phyloP scores from a whole-genome alignment of 2,113 vertebrate genomes.

The Epinephelus fuscoguttatus region DNA sequence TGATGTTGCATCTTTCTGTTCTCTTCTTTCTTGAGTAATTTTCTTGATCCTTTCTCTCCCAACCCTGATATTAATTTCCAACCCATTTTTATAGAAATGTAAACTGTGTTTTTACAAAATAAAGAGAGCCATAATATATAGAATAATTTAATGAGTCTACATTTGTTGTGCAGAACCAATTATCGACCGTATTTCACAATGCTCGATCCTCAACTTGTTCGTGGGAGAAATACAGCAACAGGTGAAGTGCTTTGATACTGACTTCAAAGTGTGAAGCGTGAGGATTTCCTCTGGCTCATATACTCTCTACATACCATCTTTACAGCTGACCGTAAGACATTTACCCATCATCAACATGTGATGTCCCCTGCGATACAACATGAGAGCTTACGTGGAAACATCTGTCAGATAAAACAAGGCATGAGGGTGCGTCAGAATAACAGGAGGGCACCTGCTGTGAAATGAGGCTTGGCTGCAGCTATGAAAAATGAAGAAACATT shows the following conservation, averaged over 20 bases:
- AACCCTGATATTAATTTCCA: background rate
- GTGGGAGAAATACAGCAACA: slow-evolving; percentile 24
- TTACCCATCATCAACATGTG: slow-evolving; percentile 23
- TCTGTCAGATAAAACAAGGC: slow-evolving; percentile 18
- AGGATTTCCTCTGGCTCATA: slow-evolving; percentile 14
- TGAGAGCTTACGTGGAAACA: slow-evolving; percentile 24
- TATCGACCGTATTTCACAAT: background rate
- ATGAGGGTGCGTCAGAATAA: background rate
- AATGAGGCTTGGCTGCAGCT: slow-evolving; percentile 4
- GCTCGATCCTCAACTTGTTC: background rate
- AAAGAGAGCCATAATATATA: no score
- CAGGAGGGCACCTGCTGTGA: slow-evolving; percentile 3
- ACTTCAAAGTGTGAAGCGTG: slow-evolving; percentile 39
- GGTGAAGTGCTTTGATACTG: slow-evolving; percentile 45
- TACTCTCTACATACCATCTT: background rate
- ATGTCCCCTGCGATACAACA: slow-evolving; percentile 23
- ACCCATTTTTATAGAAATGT: background rate
- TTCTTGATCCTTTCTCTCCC: background rate
- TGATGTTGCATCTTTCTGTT: no score
- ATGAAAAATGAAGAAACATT: slow-evolving; percentile 30
- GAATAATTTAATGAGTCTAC: no score
- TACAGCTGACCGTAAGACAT: slow-evolving; percentile 8
- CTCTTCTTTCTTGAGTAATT: no score
- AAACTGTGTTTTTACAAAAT: background rate
- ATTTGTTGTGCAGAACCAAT: background rate